Evolutionary conservation across 2,113 vertebrate species (phyloP).

Genomic region (Daboia siamensis): DNA sequence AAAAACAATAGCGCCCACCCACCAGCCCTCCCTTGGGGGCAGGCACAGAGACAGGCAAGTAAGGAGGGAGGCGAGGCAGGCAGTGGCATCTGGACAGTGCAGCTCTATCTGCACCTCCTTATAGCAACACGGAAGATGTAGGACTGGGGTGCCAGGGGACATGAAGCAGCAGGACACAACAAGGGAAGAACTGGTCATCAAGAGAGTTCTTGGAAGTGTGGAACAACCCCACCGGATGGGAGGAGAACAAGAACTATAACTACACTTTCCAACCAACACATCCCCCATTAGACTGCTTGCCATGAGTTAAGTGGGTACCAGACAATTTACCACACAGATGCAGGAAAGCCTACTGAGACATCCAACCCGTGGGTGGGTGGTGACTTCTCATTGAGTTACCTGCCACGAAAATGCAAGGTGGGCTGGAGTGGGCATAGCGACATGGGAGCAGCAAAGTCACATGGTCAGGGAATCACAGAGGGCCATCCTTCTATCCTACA

Average conservation of each 20-base stretch:
- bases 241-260: background rate
- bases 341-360: slow-evolving; percentile 26
- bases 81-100: slow-evolving; percentile 18
- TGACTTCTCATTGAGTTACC: background rate
- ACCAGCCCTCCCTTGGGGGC: slow-evolving; percentile 56
- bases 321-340: background rate
- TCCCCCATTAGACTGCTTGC: background rate
- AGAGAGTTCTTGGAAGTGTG: background rate
- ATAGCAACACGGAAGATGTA: background rate
- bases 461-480: background rate
- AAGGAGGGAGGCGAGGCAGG: background rate
- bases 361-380: slow-evolving; percentile 15
- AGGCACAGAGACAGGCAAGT: background rate
- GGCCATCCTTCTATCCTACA: background rate
- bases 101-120: background rate
- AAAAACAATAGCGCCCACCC: slow-evolving; percentile 65
- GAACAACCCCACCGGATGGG: background rate
- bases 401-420: background rate
- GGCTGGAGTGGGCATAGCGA: background rate
- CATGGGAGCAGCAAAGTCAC: background rate
- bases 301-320: background rate
- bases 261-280: background rate
- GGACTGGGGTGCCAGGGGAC: background rate
- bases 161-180: background rate
- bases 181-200: too few relatives aligned